A percentile compares a stretch with the other conserved stretches of the same genome.
Conservation (phyloP, 2,888 invertebrate species). For the Desoria tigrina region DNA sequence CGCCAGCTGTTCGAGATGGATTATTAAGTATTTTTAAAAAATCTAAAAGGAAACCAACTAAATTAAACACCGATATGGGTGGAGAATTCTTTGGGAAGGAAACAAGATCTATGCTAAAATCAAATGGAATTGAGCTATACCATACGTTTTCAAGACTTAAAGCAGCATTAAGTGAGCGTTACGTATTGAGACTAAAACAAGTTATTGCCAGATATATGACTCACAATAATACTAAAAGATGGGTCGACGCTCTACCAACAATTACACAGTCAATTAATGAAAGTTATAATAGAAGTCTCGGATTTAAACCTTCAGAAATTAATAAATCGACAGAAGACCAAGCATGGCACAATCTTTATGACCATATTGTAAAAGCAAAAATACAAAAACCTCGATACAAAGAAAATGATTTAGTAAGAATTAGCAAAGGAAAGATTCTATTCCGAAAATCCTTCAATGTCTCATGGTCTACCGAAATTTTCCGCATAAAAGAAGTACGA, state of each 20-base stretch:
- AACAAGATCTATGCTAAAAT: neutral
- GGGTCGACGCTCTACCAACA: neutral
- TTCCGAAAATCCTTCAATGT: neutral
- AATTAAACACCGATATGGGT: neutral
- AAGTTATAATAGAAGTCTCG: neutral
- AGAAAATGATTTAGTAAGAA: neutral
- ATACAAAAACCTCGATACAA: neutral
- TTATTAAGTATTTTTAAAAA: slow-evolving; percentile 5
- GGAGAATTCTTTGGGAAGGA: neutral
- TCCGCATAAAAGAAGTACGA: neutral
- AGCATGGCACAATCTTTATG: slow-evolving; percentile 5
- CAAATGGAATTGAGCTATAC: neutral
- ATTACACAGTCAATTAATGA: neutral
- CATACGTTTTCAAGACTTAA: neutral
- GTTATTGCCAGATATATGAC: slow-evolving; percentile 12
- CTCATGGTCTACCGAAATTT: neutral
- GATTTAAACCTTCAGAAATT: neutral
- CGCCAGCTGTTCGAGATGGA: neutral
- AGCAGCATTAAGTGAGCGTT: neutral
- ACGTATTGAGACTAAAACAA: neutral
- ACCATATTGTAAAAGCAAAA: neutral
- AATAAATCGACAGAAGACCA: slow-evolving; percentile 1
- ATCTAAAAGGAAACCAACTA: neutral
- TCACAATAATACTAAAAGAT: neutral
- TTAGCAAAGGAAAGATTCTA: neutral